Evolutionary conservation across 2,113 vertebrate species (phyloP).

Genomic region (Nyctereutes procyonoides): DNA sequence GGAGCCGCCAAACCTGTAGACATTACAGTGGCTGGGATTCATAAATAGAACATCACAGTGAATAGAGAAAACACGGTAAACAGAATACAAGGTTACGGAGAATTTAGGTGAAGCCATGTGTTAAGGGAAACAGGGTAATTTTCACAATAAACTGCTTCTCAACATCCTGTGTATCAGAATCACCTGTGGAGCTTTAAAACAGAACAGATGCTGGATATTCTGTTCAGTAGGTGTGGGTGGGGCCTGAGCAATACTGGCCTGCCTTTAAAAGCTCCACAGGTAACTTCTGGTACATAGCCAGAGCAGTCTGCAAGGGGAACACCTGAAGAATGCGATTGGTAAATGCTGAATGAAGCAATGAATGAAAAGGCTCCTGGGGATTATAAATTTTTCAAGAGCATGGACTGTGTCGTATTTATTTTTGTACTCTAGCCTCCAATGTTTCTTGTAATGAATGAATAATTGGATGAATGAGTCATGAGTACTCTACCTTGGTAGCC

Average conservation of each 20-base stretch:
- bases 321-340: not conserved
- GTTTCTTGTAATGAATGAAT: constrained; percentile 32
- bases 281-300: not conserved
- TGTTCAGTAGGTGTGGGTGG: not conserved
- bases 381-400: not conserved
- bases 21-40: not conserved
- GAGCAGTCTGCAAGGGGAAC: not conserved
- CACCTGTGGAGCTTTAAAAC: not conserved
- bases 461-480: constrained; percentile 13
- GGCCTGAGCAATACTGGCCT: not conserved
- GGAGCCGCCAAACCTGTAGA: not conserved
- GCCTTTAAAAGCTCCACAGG: not conserved
- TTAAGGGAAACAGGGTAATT: not conserved
- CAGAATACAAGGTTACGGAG: not conserved
- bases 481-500: not conserved
- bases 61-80: not conserved
- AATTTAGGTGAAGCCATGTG: not conserved
- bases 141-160: not conserved
- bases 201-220: not conserved
- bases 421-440: not conserved
- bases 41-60: not conserved
- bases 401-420: not conserved
- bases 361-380: constrained; percentile 5
- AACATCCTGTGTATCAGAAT: not conserved
- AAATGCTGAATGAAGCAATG: not conserved